Conservation (phyloP, 1,140 invertebrate species). For the Asobara japonica region DNA sequence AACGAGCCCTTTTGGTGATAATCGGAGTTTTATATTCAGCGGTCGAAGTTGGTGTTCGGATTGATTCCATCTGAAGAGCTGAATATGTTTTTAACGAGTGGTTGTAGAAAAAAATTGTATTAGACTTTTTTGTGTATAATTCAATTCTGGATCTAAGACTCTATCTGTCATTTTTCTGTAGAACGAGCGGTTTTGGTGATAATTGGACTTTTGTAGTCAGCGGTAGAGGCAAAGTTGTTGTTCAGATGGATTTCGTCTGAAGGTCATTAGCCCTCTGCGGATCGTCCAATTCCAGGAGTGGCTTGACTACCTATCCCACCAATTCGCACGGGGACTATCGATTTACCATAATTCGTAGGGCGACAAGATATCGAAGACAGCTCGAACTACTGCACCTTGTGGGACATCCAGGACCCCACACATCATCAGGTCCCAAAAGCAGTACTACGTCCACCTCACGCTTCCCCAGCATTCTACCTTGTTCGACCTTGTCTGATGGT, state of each 20-base stretch:
- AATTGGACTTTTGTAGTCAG: no score
- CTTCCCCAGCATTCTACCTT: background rate
- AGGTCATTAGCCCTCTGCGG: background rate
- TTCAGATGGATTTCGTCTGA: background rate
- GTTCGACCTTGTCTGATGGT: background rate
- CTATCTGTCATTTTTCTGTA: no score
- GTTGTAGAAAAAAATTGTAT: background rate
- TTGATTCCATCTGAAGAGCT: background rate
- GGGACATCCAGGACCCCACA: background rate
- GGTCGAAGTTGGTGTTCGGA: no score
- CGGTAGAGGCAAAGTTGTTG: no score
- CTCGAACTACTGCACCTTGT: background rate
- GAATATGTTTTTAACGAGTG: background rate
- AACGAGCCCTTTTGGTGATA: no score
- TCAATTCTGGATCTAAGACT: no score
- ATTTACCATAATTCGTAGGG: constrained; percentile 4
- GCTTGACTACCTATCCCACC: background rate
- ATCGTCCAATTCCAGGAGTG: constrained; percentile 7
- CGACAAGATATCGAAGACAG: background rate
- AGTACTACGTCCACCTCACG: background rate
- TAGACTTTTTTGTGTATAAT: no score
- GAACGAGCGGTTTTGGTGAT: no score
- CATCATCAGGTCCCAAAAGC: background rate
- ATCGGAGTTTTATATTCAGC: no score
- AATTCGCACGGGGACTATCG: background rate